Base-by-base conservation (phyloP, 2,888 invertebrate genomes). In the Lathronympha strigana region DNA sequence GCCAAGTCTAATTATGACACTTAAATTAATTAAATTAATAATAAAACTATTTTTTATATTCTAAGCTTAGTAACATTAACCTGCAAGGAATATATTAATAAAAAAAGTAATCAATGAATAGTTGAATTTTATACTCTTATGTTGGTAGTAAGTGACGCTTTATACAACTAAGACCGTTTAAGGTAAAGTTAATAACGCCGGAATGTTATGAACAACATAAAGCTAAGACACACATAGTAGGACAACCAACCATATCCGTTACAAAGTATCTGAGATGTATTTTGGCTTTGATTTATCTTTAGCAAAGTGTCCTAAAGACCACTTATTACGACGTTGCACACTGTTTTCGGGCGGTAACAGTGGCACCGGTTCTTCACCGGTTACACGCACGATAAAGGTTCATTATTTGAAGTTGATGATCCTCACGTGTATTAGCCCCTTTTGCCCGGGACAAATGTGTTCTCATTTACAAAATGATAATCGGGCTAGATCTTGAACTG, bases 61-160 rank as follows among this genome's bases (percentile, higher is more conserved):
- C 9, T 33, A 17, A 23, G 5, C 9, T 54, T 31, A 19, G 38
- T 13, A 38, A n/a, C n/a, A 47, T 45, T 53, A 11, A 28, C 36
- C 21, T 51, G 15, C 19, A 50, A 50, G 49, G 28, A 66, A 13
- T 63, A 67, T 68, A 66, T 71, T 70, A 69, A 72, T n/a, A 70
- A 68, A 71, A 73, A 71, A 71, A 71, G 66, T 70, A 68, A 69
- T 70, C 68, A 64, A 63, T 54, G 55, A 45, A 47, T 38, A 45
- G 28, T 38, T 23, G 15, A 61, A 64, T 70, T 69, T n/a, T 49
- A 38, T 61, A 51, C 66, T 31, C 23, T 62, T 54, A 76, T 71
- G 82, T 82, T 84, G 83, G 83, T 68, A 74, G 58, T 17, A 71
- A 67, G 68, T 75, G 81, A 80, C 82, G 84, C 84, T 80, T 71